Conservation (phyloP, 1,140 invertebrate genomes). For the Mactra quadrangularis region DNA sequence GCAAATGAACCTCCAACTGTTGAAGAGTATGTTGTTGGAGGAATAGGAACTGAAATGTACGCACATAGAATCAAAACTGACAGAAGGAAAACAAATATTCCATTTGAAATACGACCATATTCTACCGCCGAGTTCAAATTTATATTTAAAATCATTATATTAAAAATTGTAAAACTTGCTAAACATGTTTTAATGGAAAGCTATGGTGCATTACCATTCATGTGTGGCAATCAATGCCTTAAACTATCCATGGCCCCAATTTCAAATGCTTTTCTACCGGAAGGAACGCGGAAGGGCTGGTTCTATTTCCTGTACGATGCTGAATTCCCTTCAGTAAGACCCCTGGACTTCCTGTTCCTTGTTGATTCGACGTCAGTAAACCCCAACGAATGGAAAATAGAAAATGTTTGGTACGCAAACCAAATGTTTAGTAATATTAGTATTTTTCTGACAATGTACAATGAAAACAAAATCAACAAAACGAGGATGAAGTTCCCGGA, state of each 20-base stretch:
- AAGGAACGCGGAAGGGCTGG: conserved; percentile 69
- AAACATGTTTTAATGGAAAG: conserved; percentile 73
- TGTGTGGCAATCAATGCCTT: conserved; percentile 73
- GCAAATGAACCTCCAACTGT: conserved; percentile 69
- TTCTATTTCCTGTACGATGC: conserved; percentile 72
- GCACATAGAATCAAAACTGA: conserved; percentile 61
- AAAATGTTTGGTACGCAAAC: conserved; percentile 71
- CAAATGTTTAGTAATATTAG: conserved; percentile 65
- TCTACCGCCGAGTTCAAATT: conserved; percentile 74
- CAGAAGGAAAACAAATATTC: conserved; percentile 69
- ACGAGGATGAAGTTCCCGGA: conserved; percentile 64
- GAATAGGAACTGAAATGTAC: conserved; percentile 68
- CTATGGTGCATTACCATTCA: conserved; percentile 71
- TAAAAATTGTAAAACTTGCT: conserved; percentile 60
- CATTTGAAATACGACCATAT: conserved; percentile 74
- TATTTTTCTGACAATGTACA: conserved; percentile 65
- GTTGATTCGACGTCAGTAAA: conserved; percentile 67
- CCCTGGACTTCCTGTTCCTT: conserved; percentile 73
- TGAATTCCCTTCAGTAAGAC: conserved; percentile 72
- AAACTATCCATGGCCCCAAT: conserved; percentile 75
- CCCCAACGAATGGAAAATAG: conserved; percentile 62
- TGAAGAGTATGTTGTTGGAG: conserved; percentile 78
- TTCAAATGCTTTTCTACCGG: conserved; percentile 72
- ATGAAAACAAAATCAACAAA: conserved; percentile 64
- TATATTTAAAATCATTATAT: conserved; percentile 69